Evolutionary conservation across 2,113 vertebrate species (phyloP), one percentile per base, ranked within the genome.

Genomic region (Circaetus cinerascens): DNA sequence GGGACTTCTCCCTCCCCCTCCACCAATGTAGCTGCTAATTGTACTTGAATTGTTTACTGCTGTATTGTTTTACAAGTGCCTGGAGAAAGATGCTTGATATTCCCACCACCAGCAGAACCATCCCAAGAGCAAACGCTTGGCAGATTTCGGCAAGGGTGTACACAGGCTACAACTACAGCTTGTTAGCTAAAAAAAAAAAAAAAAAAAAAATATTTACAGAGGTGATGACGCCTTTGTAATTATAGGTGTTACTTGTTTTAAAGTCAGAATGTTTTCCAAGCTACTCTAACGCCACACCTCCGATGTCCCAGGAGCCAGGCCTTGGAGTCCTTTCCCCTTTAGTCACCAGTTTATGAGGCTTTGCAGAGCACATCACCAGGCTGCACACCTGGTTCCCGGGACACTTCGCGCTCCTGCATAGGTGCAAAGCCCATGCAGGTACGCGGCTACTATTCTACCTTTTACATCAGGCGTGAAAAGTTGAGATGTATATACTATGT

Each of bases 161-260:
- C 91, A 40, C 87, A 75, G 86, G 94, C 96, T 96, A 87, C 96
- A 85, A 96, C 96, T 96, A 60, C 80, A 94, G 91, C 97, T 98
- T 95, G 96, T 97, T 97, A 98, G 97, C 91, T 66, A 36, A 92
- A 97, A 93, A 94, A 97, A 94, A 88, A 88, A 97, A 60, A 55
- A 68, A 63, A 80, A 96, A 93, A 80, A 90, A 79, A 95, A 97
- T 96, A 97, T 96, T 81, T 69, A 97, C 86, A 90, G 96, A 98
- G 97, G 96, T 96, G 97, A 98, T 97, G 98, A 98, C 93, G 94
- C 98, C 97, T 98, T 93, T 25, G 13, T 98, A 98, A 98, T 98
- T 98, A 98, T 95, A 98, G 97, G 98, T 98, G 97, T 97, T 98
- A 82, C 96, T 94, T 97, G 97, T 96, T 98, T 97, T 95, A 98